Conservation (phyloP, 2,113 vertebrate species). For the Trogon surrucura region DNA sequence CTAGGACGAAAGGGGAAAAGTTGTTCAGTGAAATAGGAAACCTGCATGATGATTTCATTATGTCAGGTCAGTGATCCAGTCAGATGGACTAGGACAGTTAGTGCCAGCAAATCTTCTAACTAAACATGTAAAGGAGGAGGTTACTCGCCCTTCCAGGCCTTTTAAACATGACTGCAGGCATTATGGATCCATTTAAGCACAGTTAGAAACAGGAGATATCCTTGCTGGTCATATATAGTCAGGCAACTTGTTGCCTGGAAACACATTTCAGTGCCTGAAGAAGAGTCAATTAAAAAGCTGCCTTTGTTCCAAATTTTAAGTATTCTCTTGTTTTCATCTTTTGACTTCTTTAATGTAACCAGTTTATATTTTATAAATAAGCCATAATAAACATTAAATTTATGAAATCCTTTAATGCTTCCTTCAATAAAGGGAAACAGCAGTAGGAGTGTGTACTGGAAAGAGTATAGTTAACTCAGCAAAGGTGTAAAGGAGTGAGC, state of each 20-base stretch:
- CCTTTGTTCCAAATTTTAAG: not conserved
- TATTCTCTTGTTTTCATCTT: slow-evolving; percentile 1
- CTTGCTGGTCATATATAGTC: slow-evolving; percentile 40
- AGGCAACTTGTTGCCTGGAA: slow-evolving; percentile 58
- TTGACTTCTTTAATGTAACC: not conserved
- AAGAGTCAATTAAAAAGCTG: slow-evolving; percentile 32
- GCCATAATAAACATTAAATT: not conserved
- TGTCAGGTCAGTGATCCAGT: slow-evolving; percentile 17
- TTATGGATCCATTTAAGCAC: not conserved
- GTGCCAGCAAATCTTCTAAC: slow-evolving; percentile 3
- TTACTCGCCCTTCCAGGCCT: not conserved
- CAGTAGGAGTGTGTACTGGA: not conserved
- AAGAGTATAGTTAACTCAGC: not conserved
- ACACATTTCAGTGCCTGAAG: not conserved
- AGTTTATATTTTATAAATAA: not conserved
- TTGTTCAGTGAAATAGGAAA: slow-evolving; percentile 37
- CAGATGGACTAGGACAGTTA: not conserved
- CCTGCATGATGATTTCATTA: slow-evolving; percentile 16
- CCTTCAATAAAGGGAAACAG: not conserved
- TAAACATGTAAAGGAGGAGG: slow-evolving; percentile 4
- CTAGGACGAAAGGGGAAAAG: not conserved
- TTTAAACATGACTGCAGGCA: not conserved
- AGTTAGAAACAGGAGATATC: slow-evolving; percentile 6
- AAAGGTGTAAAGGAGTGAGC: not conserved
- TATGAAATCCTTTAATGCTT: not conserved